A percentile compares a stretch with the other conserved stretches of the same genome.
These are phyloP conservation scores for Cecidostiba fungosa DNA, from an alignment of 2,888 invertebrate species.

Conservation along the genomic window DNA sequence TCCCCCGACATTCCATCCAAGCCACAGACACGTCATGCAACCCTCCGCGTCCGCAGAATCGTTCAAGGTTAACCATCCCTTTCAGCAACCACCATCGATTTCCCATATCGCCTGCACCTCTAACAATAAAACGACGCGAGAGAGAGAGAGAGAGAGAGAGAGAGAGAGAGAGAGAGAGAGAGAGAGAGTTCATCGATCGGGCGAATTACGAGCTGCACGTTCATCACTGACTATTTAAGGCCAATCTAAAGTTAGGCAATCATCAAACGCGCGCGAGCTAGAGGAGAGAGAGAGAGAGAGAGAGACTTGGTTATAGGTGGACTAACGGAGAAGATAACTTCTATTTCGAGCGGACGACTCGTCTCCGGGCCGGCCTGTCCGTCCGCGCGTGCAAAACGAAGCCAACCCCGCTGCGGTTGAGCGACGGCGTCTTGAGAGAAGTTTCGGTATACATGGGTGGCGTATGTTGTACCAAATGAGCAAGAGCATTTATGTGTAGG, in stretches of 20 bases:
- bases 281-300: background rate
- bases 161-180: constrained; percentile 36
- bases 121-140: background rate
- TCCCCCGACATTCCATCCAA: background rate
- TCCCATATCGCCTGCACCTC: constrained; percentile 55
- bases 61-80: constrained; percentile 13
- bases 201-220: constrained; percentile 27
- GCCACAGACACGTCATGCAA: background rate
- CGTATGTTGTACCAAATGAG: background rate
- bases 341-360: constrained; percentile 50
- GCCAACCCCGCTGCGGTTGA: background rate
- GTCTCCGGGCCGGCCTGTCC: background rate
- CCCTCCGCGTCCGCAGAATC: background rate
- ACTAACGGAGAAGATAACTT: constrained; percentile 48
- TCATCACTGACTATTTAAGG: constrained; percentile 49
- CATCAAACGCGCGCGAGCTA: background rate
- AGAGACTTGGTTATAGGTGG: background rate
- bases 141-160: too few species aligned
- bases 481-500: background rate
- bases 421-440: background rate
- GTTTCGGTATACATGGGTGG: background rate
- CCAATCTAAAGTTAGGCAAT: constrained; percentile 47
- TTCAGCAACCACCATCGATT: constrained; percentile 23
- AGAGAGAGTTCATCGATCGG: constrained; percentile 66
- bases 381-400: constrained; percentile 40